These are phyloP conservation scores for Camponotus floridanus DNA, from an alignment of 1,140 invertebrate species.

Conservation along the genomic window DNA sequence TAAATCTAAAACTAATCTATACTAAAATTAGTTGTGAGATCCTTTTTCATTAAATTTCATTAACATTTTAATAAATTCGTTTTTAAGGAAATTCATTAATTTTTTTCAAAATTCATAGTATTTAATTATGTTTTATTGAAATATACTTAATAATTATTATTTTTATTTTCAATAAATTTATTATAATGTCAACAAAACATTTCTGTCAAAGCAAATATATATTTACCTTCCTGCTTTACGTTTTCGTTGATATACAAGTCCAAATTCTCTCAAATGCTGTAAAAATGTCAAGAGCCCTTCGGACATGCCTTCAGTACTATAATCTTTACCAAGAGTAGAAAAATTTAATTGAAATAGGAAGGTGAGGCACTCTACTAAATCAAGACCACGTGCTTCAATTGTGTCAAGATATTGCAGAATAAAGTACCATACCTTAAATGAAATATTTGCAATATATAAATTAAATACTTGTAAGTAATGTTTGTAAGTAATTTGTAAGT, in stretches of 20 bases:
- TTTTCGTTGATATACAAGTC: conserved; percentile 98
- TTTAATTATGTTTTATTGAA: too few species aligned
- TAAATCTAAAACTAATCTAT: too few species aligned
- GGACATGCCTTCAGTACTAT: conserved; percentile 97
- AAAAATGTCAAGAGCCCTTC: conserved; percentile 95
- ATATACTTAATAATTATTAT: too few species aligned
- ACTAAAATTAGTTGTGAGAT: too few species aligned
- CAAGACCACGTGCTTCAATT: conserved; percentile 93
- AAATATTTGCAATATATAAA: conserved; percentile 59
- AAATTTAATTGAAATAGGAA: conserved; percentile 99
- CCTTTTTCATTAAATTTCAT: too few species aligned
- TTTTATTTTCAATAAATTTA: too few species aligned
- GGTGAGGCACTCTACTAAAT: conserved; percentile 96
- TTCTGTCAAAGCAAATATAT: background rate
- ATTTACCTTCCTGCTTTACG: conserved; percentile 84
- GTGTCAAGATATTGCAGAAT: conserved; percentile 98
- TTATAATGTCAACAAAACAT: too few species aligned
- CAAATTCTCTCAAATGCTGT: conserved; percentile 98
- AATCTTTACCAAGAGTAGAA: conserved; percentile 98
- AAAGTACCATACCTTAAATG: conserved; percentile 95
- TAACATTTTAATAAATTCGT: too few species aligned
- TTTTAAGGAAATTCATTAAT: too few species aligned
- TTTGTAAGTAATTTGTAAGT: too few species aligned
- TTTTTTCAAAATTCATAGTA: too few species aligned
- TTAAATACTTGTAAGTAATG: background rate